Percentiles rank a stretch among this genome's conserved stretches.
These are phyloP conservation scores for Cossypha polioptera DNA, from an alignment of 2,797 vertebrate species.

Conservation along the genomic window DNA sequence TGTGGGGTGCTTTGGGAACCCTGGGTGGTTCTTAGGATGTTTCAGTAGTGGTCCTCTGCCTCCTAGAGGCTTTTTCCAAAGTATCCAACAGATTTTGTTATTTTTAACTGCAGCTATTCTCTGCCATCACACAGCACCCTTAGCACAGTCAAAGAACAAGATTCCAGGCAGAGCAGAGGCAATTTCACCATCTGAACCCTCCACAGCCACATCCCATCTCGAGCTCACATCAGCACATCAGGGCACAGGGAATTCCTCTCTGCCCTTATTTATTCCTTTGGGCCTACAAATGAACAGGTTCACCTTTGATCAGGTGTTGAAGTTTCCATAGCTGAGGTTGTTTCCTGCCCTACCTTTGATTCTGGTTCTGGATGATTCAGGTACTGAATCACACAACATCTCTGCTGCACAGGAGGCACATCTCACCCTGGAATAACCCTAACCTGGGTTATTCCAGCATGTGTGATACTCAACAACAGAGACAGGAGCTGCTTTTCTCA, in stretches of 20 bases:
- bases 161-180: not conserved
- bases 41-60: not conserved
- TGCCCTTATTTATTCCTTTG: not conserved
- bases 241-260: not conserved
- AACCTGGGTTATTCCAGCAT: not conserved
- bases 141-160: not conserved
- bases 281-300: not conserved
- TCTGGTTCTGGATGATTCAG: accelerated
- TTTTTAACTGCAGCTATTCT: not conserved
- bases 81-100: not conserved
- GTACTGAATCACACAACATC: accelerated
- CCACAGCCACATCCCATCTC: not conserved
- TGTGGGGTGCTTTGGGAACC: not conserved
- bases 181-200: not conserved
- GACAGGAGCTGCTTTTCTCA: not conserved
- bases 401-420: not conserved
- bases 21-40: not conserved
- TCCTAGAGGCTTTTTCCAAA: not conserved
- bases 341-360: not conserved
- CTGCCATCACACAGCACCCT: not conserved
- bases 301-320: not conserved
- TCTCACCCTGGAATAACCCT: too few species aligned
- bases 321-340: not conserved
- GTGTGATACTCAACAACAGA: not conserved
- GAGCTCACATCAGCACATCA: not conserved